phyloP scores from a whole-genome alignment of 1,140 invertebrate genomes.

The Melipona quadrifasciata region DNA sequence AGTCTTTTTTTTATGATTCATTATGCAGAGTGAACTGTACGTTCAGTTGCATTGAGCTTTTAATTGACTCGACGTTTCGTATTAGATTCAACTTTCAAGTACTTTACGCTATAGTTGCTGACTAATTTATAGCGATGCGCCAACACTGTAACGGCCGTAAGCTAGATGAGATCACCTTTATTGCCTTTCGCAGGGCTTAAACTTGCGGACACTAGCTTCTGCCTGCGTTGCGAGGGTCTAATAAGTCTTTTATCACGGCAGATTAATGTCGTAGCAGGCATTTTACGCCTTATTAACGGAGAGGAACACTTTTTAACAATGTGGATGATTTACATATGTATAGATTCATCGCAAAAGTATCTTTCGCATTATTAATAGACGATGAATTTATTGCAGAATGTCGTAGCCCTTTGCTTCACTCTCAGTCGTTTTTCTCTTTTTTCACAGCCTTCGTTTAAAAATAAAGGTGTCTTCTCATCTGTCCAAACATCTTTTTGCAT shows the following conservation, averaged over 20 bases:
- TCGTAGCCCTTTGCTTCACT: too few species aligned
- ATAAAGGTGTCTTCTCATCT: too few species aligned
- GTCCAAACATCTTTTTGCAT: too few species aligned
- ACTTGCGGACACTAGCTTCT: neutral
- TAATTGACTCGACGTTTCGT: neutral
- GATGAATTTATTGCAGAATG: too few species aligned
- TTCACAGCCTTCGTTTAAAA: too few species aligned
- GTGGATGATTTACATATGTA: too few species aligned
- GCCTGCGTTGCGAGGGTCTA: neutral
- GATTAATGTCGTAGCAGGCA: neutral
- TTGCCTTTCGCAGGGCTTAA: conserved; percentile 1
- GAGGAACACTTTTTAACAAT: neutral
- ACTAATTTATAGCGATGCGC: neutral
- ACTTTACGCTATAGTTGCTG: neutral
- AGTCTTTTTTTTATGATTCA: too few species aligned
- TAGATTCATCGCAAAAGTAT: too few species aligned
- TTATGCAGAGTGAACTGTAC: neutral
- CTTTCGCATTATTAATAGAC: too few species aligned
- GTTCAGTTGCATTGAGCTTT: neutral
- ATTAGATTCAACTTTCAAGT: neutral
- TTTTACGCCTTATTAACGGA: neutral
- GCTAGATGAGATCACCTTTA: conserved; percentile 5
- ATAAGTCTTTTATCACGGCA: neutral
- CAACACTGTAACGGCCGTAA: neutral
- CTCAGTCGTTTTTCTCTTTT: too few species aligned